Percentiles rank a stretch among this genome's conserved stretches.
Evolutionary conservation across 23 tunicate species (phyloP).

Genomic region (Botrylloides violaceus): DNA sequence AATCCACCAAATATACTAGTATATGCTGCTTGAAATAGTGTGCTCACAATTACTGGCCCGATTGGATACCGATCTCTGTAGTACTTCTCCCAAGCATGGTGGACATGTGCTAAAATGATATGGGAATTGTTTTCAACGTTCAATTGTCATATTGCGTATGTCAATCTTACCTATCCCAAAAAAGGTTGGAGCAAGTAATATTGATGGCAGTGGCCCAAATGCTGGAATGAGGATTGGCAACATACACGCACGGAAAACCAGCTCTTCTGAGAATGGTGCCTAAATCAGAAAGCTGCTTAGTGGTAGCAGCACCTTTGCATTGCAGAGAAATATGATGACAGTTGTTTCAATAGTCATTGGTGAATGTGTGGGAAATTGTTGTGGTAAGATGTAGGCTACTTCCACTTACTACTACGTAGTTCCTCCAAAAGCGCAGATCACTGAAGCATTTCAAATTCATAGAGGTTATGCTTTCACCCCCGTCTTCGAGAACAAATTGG

Average conservation of each 20-base stretch:
- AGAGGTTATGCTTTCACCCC: conserved; percentile 17
- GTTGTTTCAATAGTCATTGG: not conserved
- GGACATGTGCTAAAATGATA: conserved; percentile 69
- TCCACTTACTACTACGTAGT: conserved; percentile 75
- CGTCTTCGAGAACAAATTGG: conserved; percentile 52
- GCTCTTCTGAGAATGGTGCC: conserved; percentile 92
- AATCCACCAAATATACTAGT: conserved; percentile 75
- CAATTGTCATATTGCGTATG: too few species aligned
- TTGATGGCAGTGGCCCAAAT: conserved; percentile 49
- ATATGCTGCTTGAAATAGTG: conserved; percentile 67
- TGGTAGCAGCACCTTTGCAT: not conserved
- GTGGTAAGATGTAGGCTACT: not conserved
- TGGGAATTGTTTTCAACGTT: not conserved
- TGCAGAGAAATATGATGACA: not conserved
- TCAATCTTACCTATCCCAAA: conserved; percentile 73
- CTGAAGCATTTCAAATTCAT: conserved; percentile 2
- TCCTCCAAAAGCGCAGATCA: conserved; percentile 66
- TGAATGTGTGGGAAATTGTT: not conserved
- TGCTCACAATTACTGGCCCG: conserved; percentile 38
- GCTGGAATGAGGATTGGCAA: conserved; percentile 71
- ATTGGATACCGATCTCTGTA: conserved; percentile 34
- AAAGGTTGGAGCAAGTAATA: conserved; percentile 78
- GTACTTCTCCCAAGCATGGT: conserved; percentile 78
- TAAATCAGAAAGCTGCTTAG: not conserved
- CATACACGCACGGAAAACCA: conserved; percentile 88